Evolutionary conservation across 2,888 invertebrate genomes (phyloP).

Genomic region (Pilophorus perplexus): DNA sequence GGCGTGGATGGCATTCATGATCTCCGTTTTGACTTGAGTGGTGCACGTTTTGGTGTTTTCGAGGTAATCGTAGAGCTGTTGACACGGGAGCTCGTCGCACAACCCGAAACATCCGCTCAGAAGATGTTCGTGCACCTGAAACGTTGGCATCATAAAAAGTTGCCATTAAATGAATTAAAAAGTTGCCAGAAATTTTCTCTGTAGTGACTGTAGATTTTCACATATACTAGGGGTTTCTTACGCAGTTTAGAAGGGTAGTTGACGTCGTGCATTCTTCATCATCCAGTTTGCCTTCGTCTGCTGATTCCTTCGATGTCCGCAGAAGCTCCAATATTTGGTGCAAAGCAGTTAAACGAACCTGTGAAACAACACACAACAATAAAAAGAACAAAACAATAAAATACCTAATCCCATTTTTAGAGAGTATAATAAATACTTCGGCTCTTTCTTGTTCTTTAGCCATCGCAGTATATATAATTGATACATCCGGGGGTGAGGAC

Average conservation of each 20-base stretch:
- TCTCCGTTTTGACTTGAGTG: slow-evolving; percentile 55
- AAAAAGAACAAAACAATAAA: not conserved
- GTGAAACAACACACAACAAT: slow-evolving; percentile 28
- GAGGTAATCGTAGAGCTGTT: slow-evolving; percentile 58
- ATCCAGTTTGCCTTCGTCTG: slow-evolving; percentile 43
- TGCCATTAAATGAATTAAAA: too few species aligned
- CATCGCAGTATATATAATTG: slow-evolving; percentile 41
- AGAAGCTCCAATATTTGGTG: slow-evolving; percentile 53
- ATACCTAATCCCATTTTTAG: not conserved
- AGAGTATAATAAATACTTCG: slow-evolving; percentile 32
- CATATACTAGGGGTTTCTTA: too few species aligned
- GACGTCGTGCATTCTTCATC: slow-evolving; percentile 43
- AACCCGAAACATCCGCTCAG: slow-evolving; percentile 56
- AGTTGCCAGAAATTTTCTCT: not conserved
- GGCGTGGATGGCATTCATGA: slow-evolving; percentile 57
- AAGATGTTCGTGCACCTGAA: slow-evolving; percentile 54
- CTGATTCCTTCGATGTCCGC: slow-evolving; percentile 49
- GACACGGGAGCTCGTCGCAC: slow-evolving; percentile 51
- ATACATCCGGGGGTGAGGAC: slow-evolving; percentile 36
- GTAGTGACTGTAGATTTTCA: not conserved
- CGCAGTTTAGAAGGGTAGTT: slow-evolving; percentile 52
- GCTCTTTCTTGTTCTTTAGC: slow-evolving; percentile 44
- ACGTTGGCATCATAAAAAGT: too few species aligned
- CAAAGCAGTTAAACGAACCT: slow-evolving; percentile 51
- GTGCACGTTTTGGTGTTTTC: slow-evolving; percentile 59